Evolutionary conservation across 35 echinoderm and acorn worm genomes (phyloP).

Genomic region (Heliocidaris tuberculata): DNA sequence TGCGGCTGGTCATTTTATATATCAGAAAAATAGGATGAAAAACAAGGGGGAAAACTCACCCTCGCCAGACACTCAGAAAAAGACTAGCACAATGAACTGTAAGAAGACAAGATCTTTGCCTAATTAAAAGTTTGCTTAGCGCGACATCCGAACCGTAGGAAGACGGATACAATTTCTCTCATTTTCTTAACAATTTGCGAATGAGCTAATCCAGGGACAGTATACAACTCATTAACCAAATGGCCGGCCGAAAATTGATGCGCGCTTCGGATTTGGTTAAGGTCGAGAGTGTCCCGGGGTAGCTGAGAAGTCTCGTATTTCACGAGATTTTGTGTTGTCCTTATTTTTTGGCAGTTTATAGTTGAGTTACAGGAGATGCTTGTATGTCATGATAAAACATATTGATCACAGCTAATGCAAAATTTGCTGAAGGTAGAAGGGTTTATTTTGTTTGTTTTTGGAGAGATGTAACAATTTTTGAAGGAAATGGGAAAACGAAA

Average conservation of each 20-base stretch:
- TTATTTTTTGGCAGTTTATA: neutral
- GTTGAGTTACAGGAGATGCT: neutral
- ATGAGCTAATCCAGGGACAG: neutral
- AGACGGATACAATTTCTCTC: neutral
- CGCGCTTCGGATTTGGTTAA: slow-evolving; percentile 15
- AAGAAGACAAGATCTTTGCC: slow-evolving; percentile 8
- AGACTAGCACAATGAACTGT: neutral
- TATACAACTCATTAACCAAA: slow-evolving; percentile 33
- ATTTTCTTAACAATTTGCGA: slow-evolving; percentile 39
- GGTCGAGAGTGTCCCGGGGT: neutral
- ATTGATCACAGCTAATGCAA: neutral
- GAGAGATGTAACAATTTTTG: neutral
- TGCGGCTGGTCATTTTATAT: neutral
- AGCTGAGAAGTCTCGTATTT: neutral
- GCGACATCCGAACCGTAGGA: slow-evolving; percentile 23
- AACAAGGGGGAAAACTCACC: neutral
- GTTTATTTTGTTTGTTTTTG: neutral
- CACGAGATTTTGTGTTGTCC: neutral
- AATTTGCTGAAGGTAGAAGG: neutral
- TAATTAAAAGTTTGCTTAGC: slow-evolving; percentile 40
- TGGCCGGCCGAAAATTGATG: slow-evolving; percentile 32
- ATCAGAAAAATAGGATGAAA: neutral
- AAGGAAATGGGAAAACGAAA: neutral
- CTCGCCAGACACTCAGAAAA: neutral
- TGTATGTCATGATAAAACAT: neutral